Evolutionary conservation across 1,140 invertebrate species (phyloP), one percentile per base, ranked within the genome.

Genomic region (Drosophila biarmipes): DNA sequence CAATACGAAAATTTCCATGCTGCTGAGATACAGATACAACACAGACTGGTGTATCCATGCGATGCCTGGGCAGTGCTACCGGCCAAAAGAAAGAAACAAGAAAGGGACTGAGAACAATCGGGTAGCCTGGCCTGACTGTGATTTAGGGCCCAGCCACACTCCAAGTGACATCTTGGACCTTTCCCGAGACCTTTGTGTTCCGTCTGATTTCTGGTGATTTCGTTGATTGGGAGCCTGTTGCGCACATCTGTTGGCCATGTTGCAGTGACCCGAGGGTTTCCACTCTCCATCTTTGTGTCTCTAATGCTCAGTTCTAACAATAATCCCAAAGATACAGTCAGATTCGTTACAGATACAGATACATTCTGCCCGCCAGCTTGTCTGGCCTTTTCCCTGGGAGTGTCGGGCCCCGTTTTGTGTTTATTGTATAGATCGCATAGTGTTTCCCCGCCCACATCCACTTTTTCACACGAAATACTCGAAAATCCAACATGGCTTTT

Each of bases 201-300:
- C 71, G 54, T 73, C 42, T 58, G 72, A 45, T 53, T 59, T 75
- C 51, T 75, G 64, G 43, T 69, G 64, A 56, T 69, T 71, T 59
- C 52, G 63, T 64, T 66, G 53, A 54, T 74, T 78, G 59, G 56
- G 71, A 84, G 80, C 80, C 75, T 84, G 80, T 84, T 84, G 80
- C 64, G 80, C 75, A 84, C 80, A 84, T 84, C 80, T 84, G 80
- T 79, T 84, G 71, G 64, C 80, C 80, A 84, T 67, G 53, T 17
- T 58, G 71, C 63, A 79, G 61, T 64, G 59, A 67, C 59, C 74
- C 38, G 64, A 69, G 66, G 67, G 51, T 56, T 51, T 64, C 27
- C 66, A 48, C 29, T 48, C 11, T 40, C 19, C 37, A 29, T 57
- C 35, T 27, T 54, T 68, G 34, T 81, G 69, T 75, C 58, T 84